phyloP scores from a whole-genome alignment of 2,113 vertebrate genomes.

The Vireo altiloquus region DNA sequence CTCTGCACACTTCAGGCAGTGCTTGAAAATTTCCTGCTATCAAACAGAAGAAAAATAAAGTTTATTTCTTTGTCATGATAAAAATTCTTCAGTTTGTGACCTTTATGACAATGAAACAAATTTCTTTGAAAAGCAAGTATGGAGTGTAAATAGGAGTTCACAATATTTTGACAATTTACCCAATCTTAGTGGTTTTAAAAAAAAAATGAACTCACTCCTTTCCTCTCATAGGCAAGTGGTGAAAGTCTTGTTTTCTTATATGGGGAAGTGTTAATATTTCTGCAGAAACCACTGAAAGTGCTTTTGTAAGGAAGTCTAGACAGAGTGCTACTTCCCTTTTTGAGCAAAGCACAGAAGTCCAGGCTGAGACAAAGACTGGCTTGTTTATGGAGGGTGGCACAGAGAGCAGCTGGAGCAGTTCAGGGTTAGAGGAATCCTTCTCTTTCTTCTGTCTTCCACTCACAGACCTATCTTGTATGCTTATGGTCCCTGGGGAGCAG shows the following conservation, averaged over 20 bases:
- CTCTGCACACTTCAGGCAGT: background rate
- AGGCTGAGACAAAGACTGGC: slow-evolving; percentile 46
- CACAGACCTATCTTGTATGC: background rate
- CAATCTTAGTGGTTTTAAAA: background rate
- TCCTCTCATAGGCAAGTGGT: background rate
- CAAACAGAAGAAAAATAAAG: background rate
- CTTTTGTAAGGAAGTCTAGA: background rate
- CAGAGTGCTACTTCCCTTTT: background rate
- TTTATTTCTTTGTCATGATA: background rate
- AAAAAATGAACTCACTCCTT: background rate
- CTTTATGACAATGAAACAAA: background rate
- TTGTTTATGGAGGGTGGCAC: slow-evolving; percentile 32
- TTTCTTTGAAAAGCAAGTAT: background rate
- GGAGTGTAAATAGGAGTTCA: background rate
- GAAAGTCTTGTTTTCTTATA: background rate
- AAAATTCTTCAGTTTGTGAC: background rate
- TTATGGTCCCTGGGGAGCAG: background rate
- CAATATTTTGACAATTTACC: background rate
- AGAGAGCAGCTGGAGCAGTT: slow-evolving; percentile 66
- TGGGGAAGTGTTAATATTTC: background rate
- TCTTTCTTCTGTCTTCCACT: background rate
- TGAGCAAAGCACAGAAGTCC: background rate
- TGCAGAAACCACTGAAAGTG: background rate
- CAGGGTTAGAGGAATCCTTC: background rate
- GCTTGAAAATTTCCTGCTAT: background rate